Evolutionary conservation across 1,140 invertebrate species (phyloP).

Genomic region (Drosophila equinoxialis): DNA sequence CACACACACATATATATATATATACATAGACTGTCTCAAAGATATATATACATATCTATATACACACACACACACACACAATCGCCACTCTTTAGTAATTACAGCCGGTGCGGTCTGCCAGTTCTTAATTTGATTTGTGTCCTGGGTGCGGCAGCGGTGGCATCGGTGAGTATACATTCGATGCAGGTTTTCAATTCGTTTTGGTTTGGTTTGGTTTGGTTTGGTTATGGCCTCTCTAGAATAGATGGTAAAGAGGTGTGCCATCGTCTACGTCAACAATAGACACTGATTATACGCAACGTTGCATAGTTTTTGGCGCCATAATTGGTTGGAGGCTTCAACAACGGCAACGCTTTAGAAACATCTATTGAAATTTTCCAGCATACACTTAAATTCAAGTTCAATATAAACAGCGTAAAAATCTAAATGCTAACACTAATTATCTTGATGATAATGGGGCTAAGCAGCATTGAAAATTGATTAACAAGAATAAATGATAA

Average conservation of each 20-base stretch:
- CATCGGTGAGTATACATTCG: conserved; percentile 7
- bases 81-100: conserved; percentile 49
- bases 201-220: conserved; percentile 25
- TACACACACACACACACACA: conserved; percentile 10
- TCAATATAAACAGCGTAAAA: background rate
- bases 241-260: conserved; percentile 33
- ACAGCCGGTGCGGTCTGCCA: conserved; percentile 45
- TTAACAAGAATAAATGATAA: background rate
- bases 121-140: conserved; percentile 61
- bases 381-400: background rate
- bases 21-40: background rate
- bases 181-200: conserved; percentile 44
- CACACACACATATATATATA: background rate
- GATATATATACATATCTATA: background rate
- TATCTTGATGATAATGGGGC: background rate
- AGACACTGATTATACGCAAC: conserved; percentile 46
- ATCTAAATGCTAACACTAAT: background rate
- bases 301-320: conserved; percentile 37
- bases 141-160: conserved; percentile 39
- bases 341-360: too few relatives aligned
- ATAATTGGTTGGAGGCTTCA: conserved; percentile 8
- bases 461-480: background rate
- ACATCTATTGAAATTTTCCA: background rate
- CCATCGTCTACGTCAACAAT: conserved; percentile 33
- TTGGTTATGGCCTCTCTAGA: conserved; percentile 21